Conservation (phyloP, 35 echinoderm and acorn worm species). For the Strongylocentrotus purpuratus region DNA sequence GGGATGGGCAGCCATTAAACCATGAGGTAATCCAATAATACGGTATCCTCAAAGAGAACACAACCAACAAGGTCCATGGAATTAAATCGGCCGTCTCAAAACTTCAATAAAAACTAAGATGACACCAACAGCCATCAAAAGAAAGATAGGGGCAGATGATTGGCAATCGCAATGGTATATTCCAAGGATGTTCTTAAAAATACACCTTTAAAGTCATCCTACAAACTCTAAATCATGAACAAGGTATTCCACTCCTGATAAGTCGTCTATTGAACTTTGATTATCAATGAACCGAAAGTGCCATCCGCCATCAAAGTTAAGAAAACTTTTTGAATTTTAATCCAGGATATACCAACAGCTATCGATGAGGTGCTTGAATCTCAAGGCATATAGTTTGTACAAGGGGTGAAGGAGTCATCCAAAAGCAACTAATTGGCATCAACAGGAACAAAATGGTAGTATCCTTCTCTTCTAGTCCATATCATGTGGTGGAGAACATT, state of each 20-base stretch:
- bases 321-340: background rate
- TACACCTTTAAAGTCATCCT: background rate
- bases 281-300: background rate
- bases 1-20: constrained; percentile 1
- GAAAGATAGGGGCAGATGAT: background rate
- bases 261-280: background rate
- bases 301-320: background rate
- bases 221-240: background rate
- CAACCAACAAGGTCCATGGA: background rate
- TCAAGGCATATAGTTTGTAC: background rate
- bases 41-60: background rate
- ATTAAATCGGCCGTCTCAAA: background rate
- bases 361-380: background rate
- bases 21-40: constrained; percentile 27
- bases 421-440: background rate
- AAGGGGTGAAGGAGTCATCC: background rate
- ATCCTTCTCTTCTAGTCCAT: background rate
- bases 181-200: background rate
- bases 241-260: background rate
- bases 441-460: background rate
- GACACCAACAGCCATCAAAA: background rate
- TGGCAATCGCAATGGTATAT: background rate
- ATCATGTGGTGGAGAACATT: background rate
- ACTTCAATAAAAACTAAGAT: background rate
- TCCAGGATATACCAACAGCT: background rate